phyloP scores from a whole-genome alignment of 2,797 vertebrate species.

The Ptychadena robeensis region DNA sequence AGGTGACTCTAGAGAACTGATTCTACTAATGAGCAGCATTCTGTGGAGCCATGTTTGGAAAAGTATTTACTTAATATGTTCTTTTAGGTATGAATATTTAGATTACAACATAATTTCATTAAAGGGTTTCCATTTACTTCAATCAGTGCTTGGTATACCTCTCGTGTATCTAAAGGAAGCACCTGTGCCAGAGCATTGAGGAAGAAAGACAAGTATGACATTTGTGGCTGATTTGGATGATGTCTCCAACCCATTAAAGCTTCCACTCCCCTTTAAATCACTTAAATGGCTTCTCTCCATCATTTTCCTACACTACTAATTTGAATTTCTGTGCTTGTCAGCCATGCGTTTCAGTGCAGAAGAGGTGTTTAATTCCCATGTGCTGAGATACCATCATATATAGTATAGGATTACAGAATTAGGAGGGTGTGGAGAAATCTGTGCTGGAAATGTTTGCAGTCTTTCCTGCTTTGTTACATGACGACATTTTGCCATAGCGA shows the following conservation, averaged over 20 bases:
- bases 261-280: not conserved
- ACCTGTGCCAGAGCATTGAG: not conserved
- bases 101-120: too few relatives aligned
- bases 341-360: not conserved
- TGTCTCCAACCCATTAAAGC: not conserved
- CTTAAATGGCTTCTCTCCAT: not conserved
- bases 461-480: not conserved
- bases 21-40: too few relatives aligned
- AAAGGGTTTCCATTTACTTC: not conserved
- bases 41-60: too few relatives aligned
- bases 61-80: too few relatives aligned
- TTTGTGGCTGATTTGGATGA: too few relatives aligned
- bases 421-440: not conserved
- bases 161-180: not conserved
- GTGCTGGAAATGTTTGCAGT: not conserved
- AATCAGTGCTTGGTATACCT: not conserved
- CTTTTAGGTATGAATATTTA: too few relatives aligned
- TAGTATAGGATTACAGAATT: not conserved
- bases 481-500: not conserved
- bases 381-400: not conserved
- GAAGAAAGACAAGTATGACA: not conserved
- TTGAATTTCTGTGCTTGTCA: not conserved
- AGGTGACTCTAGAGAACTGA: too few relatives aligned
- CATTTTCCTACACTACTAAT: not conserved
- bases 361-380: not conserved